Percentiles rank a stretch among this genome's conserved stretches.
These are phyloP conservation scores for Schizaphis graminum DNA, from an alignment of 2,888 invertebrate species.

Conservation along the genomic window DNA sequence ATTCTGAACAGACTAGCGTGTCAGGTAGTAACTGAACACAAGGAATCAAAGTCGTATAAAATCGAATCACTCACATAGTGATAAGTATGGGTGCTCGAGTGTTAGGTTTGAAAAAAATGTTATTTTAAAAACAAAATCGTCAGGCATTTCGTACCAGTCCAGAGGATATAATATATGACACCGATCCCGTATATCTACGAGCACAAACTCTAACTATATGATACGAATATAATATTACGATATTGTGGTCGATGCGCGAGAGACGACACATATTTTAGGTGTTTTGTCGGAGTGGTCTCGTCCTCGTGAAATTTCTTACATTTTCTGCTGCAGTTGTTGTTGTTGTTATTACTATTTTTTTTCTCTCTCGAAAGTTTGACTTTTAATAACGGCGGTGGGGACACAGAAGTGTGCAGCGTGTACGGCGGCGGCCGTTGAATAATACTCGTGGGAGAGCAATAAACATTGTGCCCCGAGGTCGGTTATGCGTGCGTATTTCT, in stretches of 20 bases:
- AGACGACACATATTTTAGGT: background rate
- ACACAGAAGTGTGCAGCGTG: background rate
- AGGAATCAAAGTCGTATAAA: too few species aligned
- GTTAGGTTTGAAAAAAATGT: too few species aligned
- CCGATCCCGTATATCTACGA: too few species aligned
- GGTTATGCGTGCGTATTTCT: slow-evolving; percentile 50
- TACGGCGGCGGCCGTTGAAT: slow-evolving; percentile 39
- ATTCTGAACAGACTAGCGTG: too few species aligned
- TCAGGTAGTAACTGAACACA: too few species aligned
- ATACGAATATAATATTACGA: background rate
- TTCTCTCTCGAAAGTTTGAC: slow-evolving; percentile 17
- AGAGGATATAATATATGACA: too few species aligned
- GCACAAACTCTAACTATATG: background rate
- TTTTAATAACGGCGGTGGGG: slow-evolving; percentile 34
- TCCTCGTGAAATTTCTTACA: background rate
- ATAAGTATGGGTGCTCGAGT: too few species aligned
- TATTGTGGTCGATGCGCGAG: background rate
- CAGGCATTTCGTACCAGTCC: too few species aligned
- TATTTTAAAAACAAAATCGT: too few species aligned
- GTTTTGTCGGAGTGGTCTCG: background rate
- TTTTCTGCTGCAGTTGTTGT: background rate
- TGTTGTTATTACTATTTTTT: background rate
- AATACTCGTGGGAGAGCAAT: slow-evolving; percentile 62
- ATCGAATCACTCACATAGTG: too few species aligned
- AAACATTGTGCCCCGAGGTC: slow-evolving; percentile 60